Conservation (phyloP, 2,797 vertebrate genomes). For the Sebastes nivosus region DNA sequence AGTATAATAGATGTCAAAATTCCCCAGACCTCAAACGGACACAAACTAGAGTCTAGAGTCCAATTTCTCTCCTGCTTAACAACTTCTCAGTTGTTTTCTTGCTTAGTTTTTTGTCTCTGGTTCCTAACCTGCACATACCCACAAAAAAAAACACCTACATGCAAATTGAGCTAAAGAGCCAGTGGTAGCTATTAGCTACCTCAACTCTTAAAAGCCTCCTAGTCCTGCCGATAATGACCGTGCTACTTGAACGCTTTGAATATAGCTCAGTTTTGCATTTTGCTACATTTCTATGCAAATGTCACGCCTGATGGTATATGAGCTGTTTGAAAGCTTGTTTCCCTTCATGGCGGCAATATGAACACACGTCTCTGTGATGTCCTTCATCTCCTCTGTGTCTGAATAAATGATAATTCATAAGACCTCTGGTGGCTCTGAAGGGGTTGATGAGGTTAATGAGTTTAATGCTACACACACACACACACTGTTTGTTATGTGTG, state of each 20-base stretch:
- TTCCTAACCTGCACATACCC: neutral
- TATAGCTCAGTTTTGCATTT: slow-evolving; percentile 51
- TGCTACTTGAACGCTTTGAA: slow-evolving; percentile 34
- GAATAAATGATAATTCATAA: slow-evolving; percentile 33
- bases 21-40: slow-evolving; percentile 1
- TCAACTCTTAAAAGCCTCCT: slow-evolving; percentile 26
- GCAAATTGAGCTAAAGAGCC: slow-evolving; percentile 1
- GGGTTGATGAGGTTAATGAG: slow-evolving; percentile 35
- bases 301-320: slow-evolving; percentile 10
- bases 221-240: slow-evolving; percentile 18
- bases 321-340: slow-evolving; percentile 35
- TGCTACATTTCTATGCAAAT: slow-evolving; percentile 61
- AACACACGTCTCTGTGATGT: neutral
- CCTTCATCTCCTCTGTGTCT: slow-evolving; percentile 7
- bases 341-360: slow-evolving; percentile 15
- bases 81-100: neutral
- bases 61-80: neutral
- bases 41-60: neutral
- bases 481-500: slow-evolving; percentile 27
- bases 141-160: neutral
- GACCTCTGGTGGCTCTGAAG: slow-evolving; percentile 8
- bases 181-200: slow-evolving; percentile 7
- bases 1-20: neutral
- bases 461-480: slow-evolving; percentile 11
- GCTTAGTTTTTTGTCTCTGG: neutral